Conservation (phyloP, 1,140 invertebrate species). For the Leptonema lineaticorne region DNA sequence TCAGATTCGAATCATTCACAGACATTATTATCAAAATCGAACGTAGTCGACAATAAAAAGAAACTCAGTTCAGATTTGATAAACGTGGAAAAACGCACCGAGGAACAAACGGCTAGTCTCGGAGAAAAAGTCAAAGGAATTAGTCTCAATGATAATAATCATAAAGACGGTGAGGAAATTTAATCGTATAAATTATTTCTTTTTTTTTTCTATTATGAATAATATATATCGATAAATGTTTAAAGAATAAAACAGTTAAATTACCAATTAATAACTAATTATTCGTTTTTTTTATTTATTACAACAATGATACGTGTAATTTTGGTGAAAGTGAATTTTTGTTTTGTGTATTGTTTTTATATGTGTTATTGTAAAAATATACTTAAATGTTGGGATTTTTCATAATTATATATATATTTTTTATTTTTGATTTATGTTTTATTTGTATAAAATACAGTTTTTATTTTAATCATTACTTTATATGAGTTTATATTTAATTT, state of each 20-base stretch:
- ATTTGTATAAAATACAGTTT: no score
- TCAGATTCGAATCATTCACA: not conserved
- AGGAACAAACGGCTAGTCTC: constrained; percentile 16
- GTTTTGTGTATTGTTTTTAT: no score
- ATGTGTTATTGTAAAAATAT: no score
- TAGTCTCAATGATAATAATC: constrained; percentile 31
- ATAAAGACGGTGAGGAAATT: constrained; percentile 37
- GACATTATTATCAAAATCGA: not conserved
- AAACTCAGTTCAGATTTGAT: not conserved
- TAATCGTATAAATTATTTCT: not conserved
- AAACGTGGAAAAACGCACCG: constrained; percentile 17
- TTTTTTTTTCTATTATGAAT: no score
- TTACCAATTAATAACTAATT: not conserved
- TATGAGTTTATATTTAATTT: no score
- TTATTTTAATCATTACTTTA: no score
- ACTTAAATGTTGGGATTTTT: no score
- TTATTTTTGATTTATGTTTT: no score
- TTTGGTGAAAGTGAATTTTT: no score
- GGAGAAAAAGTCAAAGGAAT: constrained; percentile 24
- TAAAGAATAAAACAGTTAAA: not conserved
- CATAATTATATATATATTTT: no score
- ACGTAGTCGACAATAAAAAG: not conserved
- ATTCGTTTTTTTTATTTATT: not conserved
- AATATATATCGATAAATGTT: not conserved
- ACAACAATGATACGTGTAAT: constrained; percentile 23